These are phyloP conservation scores for Trididemnum nubilum DNA, from an alignment of 23 tunicate genomes.

Conservation along the genomic window DNA sequence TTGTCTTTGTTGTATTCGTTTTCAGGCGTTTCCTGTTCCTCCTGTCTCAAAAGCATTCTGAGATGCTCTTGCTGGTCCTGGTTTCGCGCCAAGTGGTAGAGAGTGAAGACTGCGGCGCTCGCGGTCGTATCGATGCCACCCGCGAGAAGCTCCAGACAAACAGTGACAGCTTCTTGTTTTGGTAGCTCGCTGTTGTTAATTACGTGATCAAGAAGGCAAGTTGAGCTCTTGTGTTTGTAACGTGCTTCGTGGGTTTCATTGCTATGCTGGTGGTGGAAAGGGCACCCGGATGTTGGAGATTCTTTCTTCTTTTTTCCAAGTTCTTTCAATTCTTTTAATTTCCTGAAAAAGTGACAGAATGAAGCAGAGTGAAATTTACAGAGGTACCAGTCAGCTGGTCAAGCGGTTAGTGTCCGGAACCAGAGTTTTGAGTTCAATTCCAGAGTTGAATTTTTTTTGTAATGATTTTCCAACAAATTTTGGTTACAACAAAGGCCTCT, in stretches of 20 bases:
- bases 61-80: conserved; percentile 61
- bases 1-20: conserved; percentile 15
- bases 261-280: neutral
- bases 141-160: conserved; percentile 82
- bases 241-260: neutral
- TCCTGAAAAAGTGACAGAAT: no score
- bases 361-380: no score
- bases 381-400: no score
- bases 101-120: conserved; percentile 67
- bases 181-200: conserved; percentile 53
- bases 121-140: conserved; percentile 96
- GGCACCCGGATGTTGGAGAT: neutral
- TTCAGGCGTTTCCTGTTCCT: neutral
- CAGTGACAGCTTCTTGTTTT: conserved; percentile 66
- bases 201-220: conserved; percentile 77
- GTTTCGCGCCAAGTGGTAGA: conserved; percentile 69
- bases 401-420: no score
- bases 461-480: no score
- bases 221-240: neutral
- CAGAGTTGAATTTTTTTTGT: no score
- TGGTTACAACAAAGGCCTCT: no score
- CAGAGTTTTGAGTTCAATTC: no score
- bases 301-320: neutral
- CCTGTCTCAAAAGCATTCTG: conserved; percentile 44
- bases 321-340: conserved; percentile 47